Percentiles rank a stretch among this genome's conserved stretches.
Conservation (phyloP, 2,888 invertebrate genomes). For the Lasioglossum lativentre region DNA sequence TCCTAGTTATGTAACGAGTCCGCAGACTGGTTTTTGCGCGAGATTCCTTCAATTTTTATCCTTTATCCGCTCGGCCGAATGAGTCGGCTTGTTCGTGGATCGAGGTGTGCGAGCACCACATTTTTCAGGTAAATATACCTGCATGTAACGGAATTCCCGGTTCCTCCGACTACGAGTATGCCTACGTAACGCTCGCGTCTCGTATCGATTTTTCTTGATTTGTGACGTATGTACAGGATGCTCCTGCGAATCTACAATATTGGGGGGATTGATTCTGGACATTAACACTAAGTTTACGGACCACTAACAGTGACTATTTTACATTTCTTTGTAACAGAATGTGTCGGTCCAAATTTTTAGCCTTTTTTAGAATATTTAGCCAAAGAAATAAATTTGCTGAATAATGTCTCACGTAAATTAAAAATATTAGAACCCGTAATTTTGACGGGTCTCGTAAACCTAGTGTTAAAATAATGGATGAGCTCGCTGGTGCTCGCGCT, state of each 20-base stretch:
- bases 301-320: no score
- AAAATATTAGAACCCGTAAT: no score
- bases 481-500: no score
- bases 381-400: no score
- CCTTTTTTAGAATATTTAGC: no score
- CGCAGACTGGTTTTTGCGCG: background rate
- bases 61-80: background rate
- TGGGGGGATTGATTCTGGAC: background rate
- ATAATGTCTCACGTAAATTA: no score
- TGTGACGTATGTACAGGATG: background rate
- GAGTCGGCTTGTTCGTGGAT: background rate
- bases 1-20: slow-evolving; percentile 15
- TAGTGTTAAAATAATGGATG: no score
- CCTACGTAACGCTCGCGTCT: background rate
- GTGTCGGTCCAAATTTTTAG: no score
- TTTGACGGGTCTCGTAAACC: no score
- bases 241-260: background rate
- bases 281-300: background rate
- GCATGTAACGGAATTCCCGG: background rate
- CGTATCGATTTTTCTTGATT: slow-evolving; percentile 10
- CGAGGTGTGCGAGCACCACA: background rate
- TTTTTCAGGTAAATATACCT: slow-evolving; percentile 10
- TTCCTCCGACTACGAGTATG: background rate
- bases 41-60: slow-evolving; percentile 20
- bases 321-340: background rate